Base-by-base conservation (phyloP, 2,888 invertebrate genomes). In the Axea sp. region DNA sequence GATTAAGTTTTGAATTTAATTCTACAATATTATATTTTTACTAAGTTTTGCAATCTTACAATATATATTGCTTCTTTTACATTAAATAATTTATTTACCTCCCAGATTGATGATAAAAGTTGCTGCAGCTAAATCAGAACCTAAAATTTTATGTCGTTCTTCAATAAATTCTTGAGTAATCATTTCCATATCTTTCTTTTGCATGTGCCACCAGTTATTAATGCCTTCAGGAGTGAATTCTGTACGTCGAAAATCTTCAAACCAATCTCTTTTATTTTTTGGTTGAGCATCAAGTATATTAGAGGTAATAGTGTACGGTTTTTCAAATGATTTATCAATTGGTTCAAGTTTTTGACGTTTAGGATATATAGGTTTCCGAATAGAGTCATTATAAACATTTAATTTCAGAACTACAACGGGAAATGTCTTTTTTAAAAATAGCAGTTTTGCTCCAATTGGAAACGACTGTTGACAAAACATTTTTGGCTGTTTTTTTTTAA, bases 51-150 rank as follows among this genome's bases (percentile, higher is more conserved):
- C n/a, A n/a, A n/a, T n/a, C n/a, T n/a, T n/a, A n/a, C n/a, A n/a
- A n/a, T n/a, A n/a, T n/a, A n/a, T n/a, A n/a, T n/a, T n/a, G n/a
- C n/a, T n/a, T n/a, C n/a, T n/a, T n/a, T n/a, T n/a, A n/a, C n/a
- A n/a, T n/a, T n/a, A n/a, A n/a, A n/a, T n/a, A n/a, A n/a, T n/a
- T n/a, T n/a, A 30, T 17, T 24, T 45, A 1, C 95, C 96, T n/a
- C 92, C 92, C 17, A 95, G 90, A 84, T 90, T 90, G 0, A 95
- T 89, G 41, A 97, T 88, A 86, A 97, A 97, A 88, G 96, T 95
- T 4, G 97, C 93, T 0, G 95, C 92, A 0, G 95, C 96, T 76
- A 98, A 88, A 86, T 98, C 95, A 24, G 92, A 88, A 0, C 97
- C 97, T 0, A 95, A 86, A 26, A 89, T 87, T 62, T 90, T 84